Percentiles rank a stretch among this genome's conserved stretches.
phyloP scores from a whole-genome alignment of 2,113 vertebrate genomes.

The Australoheros scitulus region DNA sequence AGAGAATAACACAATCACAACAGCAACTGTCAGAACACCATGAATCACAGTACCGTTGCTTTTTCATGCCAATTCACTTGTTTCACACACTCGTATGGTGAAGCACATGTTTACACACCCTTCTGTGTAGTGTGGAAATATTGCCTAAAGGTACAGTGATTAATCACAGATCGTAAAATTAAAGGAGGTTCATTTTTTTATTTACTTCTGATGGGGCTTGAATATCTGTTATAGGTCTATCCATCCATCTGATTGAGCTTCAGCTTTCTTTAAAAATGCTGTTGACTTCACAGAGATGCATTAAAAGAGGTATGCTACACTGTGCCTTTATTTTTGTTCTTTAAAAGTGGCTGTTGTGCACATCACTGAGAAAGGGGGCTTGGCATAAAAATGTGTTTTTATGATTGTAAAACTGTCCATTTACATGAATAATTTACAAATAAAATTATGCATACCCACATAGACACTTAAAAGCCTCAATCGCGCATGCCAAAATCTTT shows the following conservation, averaged over 20 bases:
- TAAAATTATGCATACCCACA: not conserved
- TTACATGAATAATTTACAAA: conserved; percentile 2
- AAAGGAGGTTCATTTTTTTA: not conserved
- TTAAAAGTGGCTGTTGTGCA: not conserved
- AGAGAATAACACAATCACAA: conserved; percentile 38
- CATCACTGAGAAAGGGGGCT: not conserved
- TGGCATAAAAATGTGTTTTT: conserved; percentile 1
- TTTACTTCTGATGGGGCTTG: not conserved
- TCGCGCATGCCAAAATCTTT: not conserved
- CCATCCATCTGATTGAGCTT: not conserved
- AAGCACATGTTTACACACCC: not conserved
- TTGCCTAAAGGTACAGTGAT: not conserved
- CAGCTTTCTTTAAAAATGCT: not conserved
- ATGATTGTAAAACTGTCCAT: not conserved
- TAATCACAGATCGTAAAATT: not conserved
- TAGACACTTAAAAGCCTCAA: not conserved
- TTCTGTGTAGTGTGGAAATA: not conserved
- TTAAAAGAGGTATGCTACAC: not conserved
- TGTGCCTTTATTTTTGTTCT: not conserved
- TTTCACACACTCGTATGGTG: not conserved
- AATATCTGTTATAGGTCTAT: not conserved
- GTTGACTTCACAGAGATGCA: not conserved
- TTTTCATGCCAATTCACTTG: conserved; percentile 2
- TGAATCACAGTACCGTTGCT: conserved; percentile 9
- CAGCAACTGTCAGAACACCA: conserved; percentile 38